These are phyloP conservation scores for Galeruca laticollis DNA, from an alignment of 2,888 invertebrate species.

Conservation along the genomic window DNA sequence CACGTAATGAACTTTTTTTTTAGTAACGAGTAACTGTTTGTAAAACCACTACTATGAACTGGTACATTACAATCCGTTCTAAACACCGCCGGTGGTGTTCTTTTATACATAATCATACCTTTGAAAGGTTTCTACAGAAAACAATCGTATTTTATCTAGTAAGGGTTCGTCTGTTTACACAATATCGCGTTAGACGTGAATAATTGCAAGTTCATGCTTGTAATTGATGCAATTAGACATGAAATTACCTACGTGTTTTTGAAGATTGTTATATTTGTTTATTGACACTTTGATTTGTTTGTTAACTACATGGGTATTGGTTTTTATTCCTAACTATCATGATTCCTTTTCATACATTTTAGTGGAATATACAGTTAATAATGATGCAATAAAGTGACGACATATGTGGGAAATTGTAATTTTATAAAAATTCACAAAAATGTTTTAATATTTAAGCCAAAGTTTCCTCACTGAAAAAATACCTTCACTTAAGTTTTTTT, in stretches of 20 bases:
- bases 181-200: neutral
- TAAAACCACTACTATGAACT: neutral
- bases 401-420: too few relatives aligned
- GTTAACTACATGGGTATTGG: neutral
- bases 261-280: neutral
- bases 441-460: too few relatives aligned
- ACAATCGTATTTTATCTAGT: neutral
- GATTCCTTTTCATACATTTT: too few relatives aligned
- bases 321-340: too few relatives aligned
- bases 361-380: too few relatives aligned
- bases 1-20: neutral
- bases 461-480: too few relatives aligned
- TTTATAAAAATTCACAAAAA: too few relatives aligned
- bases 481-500: too few relatives aligned
- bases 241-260: conserved; percentile 12
- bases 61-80: neutral
- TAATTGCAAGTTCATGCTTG: conserved; percentile 15
- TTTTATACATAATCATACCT: neutral
- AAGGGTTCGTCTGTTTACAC: conserved; percentile 11
- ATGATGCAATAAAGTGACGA: too few relatives aligned
- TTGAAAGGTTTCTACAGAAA: neutral
- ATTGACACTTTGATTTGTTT: neutral
- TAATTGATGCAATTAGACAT: conserved; percentile 13
- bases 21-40: neutral
- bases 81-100: neutral